Evolutionary conservation across 2,113 vertebrate genomes (phyloP).

Genomic region (Leptocoma aspasia): DNA sequence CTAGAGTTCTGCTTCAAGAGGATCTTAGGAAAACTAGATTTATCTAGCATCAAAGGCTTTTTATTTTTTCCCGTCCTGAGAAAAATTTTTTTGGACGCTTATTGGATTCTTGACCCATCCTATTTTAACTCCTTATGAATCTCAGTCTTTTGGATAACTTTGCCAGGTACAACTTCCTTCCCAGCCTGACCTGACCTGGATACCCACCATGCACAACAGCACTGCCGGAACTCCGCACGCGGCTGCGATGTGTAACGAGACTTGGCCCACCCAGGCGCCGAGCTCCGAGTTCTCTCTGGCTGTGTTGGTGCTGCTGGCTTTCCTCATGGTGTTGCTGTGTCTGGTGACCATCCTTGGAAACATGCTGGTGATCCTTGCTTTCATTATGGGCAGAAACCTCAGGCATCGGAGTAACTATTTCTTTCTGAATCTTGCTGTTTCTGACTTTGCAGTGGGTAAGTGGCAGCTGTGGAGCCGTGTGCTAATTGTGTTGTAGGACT

Average conservation of each 20-base stretch:
- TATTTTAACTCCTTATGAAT: background rate
- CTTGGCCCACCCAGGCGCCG: background rate
- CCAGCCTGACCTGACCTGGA: background rate
- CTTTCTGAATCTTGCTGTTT: constrained; percentile 83
- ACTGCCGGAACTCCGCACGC: rapidly evolving
- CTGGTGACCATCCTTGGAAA: constrained; percentile 84
- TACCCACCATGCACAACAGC: background rate
- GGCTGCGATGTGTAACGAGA: background rate
- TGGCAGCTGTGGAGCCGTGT: background rate
- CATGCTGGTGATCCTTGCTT: constrained; percentile 83
- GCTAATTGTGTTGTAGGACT: background rate
- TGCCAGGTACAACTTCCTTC: background rate
- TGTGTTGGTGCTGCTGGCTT: constrained; percentile 66
- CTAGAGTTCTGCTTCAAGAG: background rate
- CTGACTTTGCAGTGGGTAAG: constrained; percentile 92
- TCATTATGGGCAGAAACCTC: constrained; percentile 85
- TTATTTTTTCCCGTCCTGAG: background rate
- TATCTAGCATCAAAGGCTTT: background rate
- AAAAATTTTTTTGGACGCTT: background rate
- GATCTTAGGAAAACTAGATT: background rate
- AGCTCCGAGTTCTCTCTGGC: constrained; percentile 39
- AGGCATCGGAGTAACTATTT: constrained; percentile 72
- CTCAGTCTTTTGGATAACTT: background rate
- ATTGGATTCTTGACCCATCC: background rate
- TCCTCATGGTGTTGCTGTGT: constrained; percentile 81